These are phyloP conservation scores for Scartelaos histophorus DNA, from an alignment of 2,113 vertebrate species.

Conservation along the genomic window DNA sequence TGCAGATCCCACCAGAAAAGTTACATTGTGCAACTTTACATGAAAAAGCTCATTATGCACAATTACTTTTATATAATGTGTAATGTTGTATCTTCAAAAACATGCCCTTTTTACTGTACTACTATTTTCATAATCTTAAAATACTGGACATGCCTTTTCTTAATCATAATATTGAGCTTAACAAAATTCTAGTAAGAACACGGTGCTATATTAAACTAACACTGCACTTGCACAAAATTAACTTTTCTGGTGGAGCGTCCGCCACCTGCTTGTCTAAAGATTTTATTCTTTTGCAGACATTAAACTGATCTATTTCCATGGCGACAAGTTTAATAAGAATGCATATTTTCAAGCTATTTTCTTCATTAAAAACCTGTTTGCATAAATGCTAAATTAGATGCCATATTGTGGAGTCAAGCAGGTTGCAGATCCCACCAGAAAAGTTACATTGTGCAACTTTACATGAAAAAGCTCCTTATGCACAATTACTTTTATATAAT, in stretches of 20 bases:
- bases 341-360: not conserved
- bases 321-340: not conserved
- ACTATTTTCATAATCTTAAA: not conserved
- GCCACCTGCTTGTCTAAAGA: too few relatives aligned
- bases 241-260: too few relatives aligned
- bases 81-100: not conserved
- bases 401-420: not conserved
- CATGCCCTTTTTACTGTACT: not conserved
- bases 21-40: not conserved
- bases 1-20: not conserved
- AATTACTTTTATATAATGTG: not conserved
- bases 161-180: not conserved
- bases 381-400: too few relatives aligned
- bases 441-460: not conserved
- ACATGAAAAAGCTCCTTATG: not conserved
- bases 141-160: not conserved
- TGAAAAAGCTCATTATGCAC: not conserved
- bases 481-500: not conserved
- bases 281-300: not conserved
- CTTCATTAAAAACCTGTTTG: not conserved
- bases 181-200: conserved; percentile 2
- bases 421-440: not conserved
- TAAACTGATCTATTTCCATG: not conserved
- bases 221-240: too few relatives aligned
- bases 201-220: conserved; percentile 7